Percentiles rank a stretch among this genome's conserved stretches.
Conservation (phyloP, 2,113 vertebrate genomes). For the Butorides virescens region DNA sequence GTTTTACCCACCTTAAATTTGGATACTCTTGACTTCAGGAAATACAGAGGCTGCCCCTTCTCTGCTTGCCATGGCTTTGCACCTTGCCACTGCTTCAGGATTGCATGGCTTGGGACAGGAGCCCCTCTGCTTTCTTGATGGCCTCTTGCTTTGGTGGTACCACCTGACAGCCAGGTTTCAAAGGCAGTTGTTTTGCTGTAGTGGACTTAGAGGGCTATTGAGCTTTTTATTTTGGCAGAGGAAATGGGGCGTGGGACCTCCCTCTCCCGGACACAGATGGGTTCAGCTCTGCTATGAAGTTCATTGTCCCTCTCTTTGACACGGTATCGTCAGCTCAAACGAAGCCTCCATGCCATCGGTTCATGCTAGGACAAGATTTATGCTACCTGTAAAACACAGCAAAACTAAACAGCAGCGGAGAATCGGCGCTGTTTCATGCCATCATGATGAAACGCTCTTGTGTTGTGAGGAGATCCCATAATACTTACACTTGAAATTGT, state of each 20-base stretch:
- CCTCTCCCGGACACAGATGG: fast-evolving
- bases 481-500: background rate
- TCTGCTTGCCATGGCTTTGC: background rate
- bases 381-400: background rate
- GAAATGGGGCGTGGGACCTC: background rate
- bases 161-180: background rate
- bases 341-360: background rate
- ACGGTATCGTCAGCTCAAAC: background rate
- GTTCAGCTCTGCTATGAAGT: background rate
- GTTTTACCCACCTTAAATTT: background rate
- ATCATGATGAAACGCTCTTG: background rate
- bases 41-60: background rate
- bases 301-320: background rate
- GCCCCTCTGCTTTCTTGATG: background rate
- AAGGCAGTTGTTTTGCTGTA: background rate
- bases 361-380: background rate
- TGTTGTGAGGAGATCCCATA: background rate
- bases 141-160: background rate
- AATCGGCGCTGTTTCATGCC: background rate
- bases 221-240: background rate
- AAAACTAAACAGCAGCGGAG: background rate
- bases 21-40: background rate
- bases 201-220: background rate
- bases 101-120: background rate
- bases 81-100: background rate